Evolutionary conservation across 2,113 vertebrate species (phyloP).

Genomic region (Platycercus adscitus): DNA sequence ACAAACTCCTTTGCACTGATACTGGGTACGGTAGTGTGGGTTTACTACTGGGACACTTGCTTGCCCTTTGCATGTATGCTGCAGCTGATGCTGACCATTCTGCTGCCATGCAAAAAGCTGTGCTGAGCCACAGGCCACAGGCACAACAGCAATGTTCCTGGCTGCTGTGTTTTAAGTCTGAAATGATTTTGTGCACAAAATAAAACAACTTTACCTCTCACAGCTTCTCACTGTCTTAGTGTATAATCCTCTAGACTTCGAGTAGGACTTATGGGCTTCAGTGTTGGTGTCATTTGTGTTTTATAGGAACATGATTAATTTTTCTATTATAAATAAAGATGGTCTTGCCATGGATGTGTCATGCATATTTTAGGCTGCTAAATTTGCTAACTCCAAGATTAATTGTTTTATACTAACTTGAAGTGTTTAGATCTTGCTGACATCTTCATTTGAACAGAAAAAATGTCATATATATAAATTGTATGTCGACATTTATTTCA

Average conservation of each 20-base stretch:
- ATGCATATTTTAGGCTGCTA: background rate
- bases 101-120: background rate
- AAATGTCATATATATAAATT: background rate
- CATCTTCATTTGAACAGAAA: constrained; percentile 10
- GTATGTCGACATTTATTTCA: background rate
- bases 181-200: background rate
- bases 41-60: background rate
- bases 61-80: background rate
- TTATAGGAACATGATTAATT: background rate
- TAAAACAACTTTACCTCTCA: background rate
- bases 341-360: background rate
- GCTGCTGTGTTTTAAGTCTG: background rate
- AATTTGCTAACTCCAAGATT: background rate
- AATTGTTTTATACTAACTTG: background rate
- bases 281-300: background rate
- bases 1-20: too few species aligned
- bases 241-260: background rate
- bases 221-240: background rate
- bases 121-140: background rate
- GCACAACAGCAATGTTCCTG: background rate
- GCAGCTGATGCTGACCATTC: background rate
- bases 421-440: background rate
- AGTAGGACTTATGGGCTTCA: background rate
- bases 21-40: background rate
- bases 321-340: background rate